Percentiles rank a stretch among this genome's conserved stretches.
phyloP scores from a whole-genome alignment of 2,888 invertebrate genomes.

The Erpobdella octoculata region DNA sequence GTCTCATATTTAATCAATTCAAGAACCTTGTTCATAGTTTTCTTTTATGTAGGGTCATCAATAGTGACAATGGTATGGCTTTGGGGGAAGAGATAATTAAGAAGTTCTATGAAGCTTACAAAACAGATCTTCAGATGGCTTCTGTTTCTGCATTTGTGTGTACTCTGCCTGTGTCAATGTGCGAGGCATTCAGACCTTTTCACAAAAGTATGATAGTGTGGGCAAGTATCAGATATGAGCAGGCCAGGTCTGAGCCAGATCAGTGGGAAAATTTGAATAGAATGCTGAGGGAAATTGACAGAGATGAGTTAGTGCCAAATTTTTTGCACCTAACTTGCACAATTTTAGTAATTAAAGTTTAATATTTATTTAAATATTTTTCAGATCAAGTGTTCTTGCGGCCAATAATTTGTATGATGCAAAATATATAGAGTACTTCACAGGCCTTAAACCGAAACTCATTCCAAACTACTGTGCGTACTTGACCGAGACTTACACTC shows the following conservation, averaged over 20 bases:
- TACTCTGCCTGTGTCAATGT: conserved; percentile 38
- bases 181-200: conserved; percentile 37
- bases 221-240: conserved; percentile 38
- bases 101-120: conserved; percentile 37
- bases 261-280: conserved; percentile 15
- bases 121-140: conserved; percentile 35
- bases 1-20: no score
- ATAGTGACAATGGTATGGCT: conserved; percentile 37
- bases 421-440: conserved; percentile 40
- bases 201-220: conserved; percentile 38
- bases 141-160: conserved; percentile 37
- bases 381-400: conserved; percentile 34
- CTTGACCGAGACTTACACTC: conserved; percentile 34
- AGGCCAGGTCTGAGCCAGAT: conserved; percentile 30
- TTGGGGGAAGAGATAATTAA: conserved; percentile 34
- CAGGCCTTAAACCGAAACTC: conserved; percentile 35
- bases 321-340: neutral
- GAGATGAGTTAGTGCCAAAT: neutral
- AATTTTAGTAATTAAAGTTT: neutral
- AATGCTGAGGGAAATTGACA: neutral
- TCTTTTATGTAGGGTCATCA: conserved; percentile 32
- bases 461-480: conserved; percentile 38
- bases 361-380: neutral
- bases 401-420: conserved; percentile 40
- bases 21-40: no score